A percentile compares a stretch with the other conserved stretches of the same genome.
Evolutionary conservation across 2,797 vertebrate genomes (phyloP).

Genomic region (Hozukius guyotensis): DNA sequence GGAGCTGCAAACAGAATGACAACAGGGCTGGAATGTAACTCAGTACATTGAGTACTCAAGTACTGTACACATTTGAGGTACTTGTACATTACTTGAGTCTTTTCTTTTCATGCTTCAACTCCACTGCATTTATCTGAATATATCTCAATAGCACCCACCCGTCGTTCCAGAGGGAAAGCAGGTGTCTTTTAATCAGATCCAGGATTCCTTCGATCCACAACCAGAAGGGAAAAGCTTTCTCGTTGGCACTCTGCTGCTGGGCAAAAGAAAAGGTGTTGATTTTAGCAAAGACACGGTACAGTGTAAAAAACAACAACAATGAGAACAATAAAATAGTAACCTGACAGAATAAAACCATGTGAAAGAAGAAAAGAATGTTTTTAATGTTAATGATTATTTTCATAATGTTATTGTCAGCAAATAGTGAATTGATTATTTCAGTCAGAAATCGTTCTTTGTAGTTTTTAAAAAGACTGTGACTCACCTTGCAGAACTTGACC

Average conservation of each 20-base stretch:
- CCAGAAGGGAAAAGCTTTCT: conserved; percentile 95
- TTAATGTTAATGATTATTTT: no score
- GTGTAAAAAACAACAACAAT: no score
- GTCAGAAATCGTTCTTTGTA: not conserved
- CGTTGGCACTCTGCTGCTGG: conserved; percentile 86
- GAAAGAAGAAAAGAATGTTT: no score
- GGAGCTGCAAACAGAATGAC: conserved; percentile 74
- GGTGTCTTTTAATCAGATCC: conserved; percentile 95
- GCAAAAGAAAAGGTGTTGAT: not conserved
- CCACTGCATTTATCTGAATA: no score
- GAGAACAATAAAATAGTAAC: no score
- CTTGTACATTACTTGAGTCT: no score
- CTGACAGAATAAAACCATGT: no score
- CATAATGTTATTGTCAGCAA: no score
- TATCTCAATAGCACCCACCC: conserved; percentile 78
- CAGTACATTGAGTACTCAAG: no score
- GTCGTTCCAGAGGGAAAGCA: conserved; percentile 94
- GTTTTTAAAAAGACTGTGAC: not conserved
- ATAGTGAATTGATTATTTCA: not conserved
- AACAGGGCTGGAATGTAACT: no score
- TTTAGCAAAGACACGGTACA: not conserved
- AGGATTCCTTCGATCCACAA: conserved; percentile 97
- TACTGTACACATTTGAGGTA: no score
- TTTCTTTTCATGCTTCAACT: no score
- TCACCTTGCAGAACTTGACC: conserved; percentile 96